Base-by-base conservation (phyloP, 2,888 invertebrate genomes). In the Oligia latruncula region DNA sequence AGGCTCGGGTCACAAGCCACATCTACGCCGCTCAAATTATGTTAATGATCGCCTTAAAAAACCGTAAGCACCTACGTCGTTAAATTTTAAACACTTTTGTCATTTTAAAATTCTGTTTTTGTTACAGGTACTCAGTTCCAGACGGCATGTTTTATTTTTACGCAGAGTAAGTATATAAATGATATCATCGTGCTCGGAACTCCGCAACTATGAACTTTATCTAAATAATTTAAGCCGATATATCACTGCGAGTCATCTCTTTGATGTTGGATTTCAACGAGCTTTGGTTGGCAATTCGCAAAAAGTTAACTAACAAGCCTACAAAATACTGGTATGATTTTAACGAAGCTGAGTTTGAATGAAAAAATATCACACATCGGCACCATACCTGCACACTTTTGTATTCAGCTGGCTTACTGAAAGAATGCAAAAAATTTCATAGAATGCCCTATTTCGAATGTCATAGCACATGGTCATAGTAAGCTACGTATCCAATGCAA, bases 61-160 rank as follows among this genome's bases (percentile, higher is more conserved):
- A 91, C 90, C 90, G 88, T 91, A 93, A 93, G 90, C 90, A 90
- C 88, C 90, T 85, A 83, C 89, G 86, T 92, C 93, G 90, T 94
- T 93, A 93, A 90, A 93, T 92, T 93, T 92, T 91, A 93, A 93
- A 92, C 90, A 83, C 40, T 85, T 88, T 78, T 84, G 75, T 79
- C 71, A 83, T 89, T 90, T 88, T 88, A 90, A 90, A 91, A 90
- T 88, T 90, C 90, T 91, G 88, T 93, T 93, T 93, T 94, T 94
- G 93, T 95, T 95, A 84, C 94, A 94, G 93, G 95, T 95, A 95
- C 90, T 84, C 84, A 79, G 79, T 80, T 87, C 78, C 78, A 86
- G 81, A 43, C 74, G 81, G 88, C 84, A 86, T 88, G 83, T 84
- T 85, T 72, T 85, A 85, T 85, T 88, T 87, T 85, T 84, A 75